Percentiles rank a stretch among this genome's conserved stretches.
Conservation (phyloP, 2,797 vertebrate genomes). For the Anolis apletophallus region DNA sequence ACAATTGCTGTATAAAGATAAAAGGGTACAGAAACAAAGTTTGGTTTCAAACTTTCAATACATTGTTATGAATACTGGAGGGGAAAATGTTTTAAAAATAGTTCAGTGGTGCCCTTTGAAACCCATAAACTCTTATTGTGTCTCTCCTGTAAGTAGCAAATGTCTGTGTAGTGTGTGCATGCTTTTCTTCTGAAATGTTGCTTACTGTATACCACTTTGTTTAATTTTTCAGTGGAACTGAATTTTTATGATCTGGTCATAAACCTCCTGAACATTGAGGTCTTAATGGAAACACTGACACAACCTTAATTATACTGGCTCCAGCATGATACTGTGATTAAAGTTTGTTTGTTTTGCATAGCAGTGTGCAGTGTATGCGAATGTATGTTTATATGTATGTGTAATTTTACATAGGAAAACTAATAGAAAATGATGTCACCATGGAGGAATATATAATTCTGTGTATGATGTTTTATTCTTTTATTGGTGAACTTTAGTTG, state of each 20-base stretch:
- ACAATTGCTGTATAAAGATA: conserved; percentile 53
- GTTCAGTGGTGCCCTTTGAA: conserved; percentile 70
- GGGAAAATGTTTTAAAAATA: conserved; percentile 69
- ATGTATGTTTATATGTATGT: conserved; percentile 25
- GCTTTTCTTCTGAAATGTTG: conserved; percentile 63
- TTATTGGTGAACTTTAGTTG: conserved; percentile 57
- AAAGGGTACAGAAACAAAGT: conserved; percentile 56
- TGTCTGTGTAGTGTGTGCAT: conserved; percentile 59
- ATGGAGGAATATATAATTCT: conserved; percentile 76
- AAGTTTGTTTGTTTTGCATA: conserved; percentile 73
- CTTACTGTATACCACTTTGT: conserved; percentile 73
- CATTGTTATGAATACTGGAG: conserved; percentile 62
- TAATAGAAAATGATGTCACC: conserved; percentile 78
- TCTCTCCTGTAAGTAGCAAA: conserved; percentile 68
- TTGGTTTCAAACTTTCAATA: conserved; percentile 60
- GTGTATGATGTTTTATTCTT: conserved; percentile 61
- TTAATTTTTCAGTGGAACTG: conserved; percentile 79
- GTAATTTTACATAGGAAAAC: conserved; percentile 74
- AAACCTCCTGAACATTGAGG: conserved; percentile 74
- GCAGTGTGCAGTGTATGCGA: neutral
- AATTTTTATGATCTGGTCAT: conserved; percentile 77
- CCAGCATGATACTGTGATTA: conserved; percentile 75
- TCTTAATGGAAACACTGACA: conserved; percentile 82
- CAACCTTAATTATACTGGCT: conserved; percentile 78
- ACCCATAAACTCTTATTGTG: conserved; percentile 64